Conservation (phyloP, 2,888 invertebrate species). For the Hipparchia sbordonii region DNA sequence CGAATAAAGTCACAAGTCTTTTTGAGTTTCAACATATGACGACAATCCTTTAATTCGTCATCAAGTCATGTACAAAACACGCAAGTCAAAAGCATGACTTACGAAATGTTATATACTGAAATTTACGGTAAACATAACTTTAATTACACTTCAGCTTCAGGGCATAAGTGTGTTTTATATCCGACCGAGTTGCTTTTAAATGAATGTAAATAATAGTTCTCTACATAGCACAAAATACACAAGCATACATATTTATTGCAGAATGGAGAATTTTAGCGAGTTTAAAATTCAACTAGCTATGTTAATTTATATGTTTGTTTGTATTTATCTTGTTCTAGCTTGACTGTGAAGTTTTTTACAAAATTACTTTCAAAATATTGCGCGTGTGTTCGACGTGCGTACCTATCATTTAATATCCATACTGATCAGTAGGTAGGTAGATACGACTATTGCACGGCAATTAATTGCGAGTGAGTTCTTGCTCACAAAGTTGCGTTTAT, state of each 20-base stretch:
- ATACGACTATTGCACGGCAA: no score
- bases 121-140: neutral
- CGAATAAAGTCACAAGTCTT: no score
- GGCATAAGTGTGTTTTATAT: constrained; percentile 13
- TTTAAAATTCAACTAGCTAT: neutral
- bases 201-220: constrained; percentile 3
- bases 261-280: neutral
- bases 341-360: no score
- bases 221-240: neutral
- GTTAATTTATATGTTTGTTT: no score
- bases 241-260: neutral
- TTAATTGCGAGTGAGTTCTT: no score
- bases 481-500: neutral
- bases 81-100: constrained; percentile 8
- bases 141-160: constrained; percentile 8
- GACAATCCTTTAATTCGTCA: neutral
- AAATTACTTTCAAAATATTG: no score
- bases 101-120: neutral
- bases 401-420: no score
- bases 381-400: no score
- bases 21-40: no score
- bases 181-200: constrained; percentile 6
- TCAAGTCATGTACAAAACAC: neutral
- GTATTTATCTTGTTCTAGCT: no score
- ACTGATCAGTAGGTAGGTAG: no score